Conservation (phyloP, 2,113 vertebrate genomes). For the Microcebus tavaratra region DNA sequence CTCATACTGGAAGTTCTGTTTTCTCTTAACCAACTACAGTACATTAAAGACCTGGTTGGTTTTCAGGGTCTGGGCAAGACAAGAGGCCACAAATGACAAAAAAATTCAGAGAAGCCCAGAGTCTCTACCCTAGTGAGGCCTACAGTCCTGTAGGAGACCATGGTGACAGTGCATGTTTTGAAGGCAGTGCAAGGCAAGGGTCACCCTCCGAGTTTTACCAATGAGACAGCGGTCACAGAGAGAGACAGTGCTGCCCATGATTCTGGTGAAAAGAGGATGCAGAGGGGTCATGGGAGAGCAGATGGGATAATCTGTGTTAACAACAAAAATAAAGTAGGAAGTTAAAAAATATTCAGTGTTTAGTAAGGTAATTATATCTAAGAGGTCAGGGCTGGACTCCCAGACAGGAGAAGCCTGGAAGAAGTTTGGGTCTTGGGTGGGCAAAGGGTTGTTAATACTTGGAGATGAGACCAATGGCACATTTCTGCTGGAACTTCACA, state of each 20-base stretch:
- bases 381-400: neutral
- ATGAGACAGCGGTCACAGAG: neutral
- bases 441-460: neutral
- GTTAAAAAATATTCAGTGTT: neutral
- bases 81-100: neutral
- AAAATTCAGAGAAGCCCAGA: neutral
- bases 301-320: neutral
- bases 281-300: neutral
- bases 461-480: neutral
- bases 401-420: neutral
- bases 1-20: neutral
- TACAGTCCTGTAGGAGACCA: neutral
- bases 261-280: neutral
- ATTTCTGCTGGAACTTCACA: neutral
- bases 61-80: neutral
- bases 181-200: neutral
- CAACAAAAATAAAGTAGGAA: neutral
- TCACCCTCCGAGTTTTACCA: neutral
- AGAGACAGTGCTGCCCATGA: neutral
- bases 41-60: neutral
- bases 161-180: no score
- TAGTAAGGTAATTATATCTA: neutral
- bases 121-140: neutral
- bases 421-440: neutral
- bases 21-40: neutral